A percentile compares a stretch with the other conserved stretches of the same genome.
These are phyloP conservation scores for Bicyclus anynana DNA, from an alignment of 1,140 invertebrate species.

Conservation along the genomic window DNA sequence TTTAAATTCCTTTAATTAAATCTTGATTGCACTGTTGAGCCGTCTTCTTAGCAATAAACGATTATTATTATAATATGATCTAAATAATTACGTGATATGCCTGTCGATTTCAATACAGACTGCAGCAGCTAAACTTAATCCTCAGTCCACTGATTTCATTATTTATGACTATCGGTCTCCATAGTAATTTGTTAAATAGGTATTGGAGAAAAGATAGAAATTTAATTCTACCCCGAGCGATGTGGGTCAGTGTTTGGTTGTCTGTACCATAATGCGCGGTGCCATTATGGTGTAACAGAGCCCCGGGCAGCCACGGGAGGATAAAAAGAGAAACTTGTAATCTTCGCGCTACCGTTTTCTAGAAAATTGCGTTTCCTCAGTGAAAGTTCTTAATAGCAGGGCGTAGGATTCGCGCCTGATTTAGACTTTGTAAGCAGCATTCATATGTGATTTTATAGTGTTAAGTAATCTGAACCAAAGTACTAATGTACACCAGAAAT, in stretches of 20 bases:
- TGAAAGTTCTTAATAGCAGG: conserved; percentile 68
- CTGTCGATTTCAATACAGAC: too few species aligned
- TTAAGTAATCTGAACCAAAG: background rate
- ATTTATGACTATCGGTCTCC: background rate
- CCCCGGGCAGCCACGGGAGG: conserved; percentile 52
- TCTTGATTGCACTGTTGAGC: too few species aligned
- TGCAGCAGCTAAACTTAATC: too few species aligned
- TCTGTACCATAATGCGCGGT: conserved; percentile 34
- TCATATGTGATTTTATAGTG: background rate
- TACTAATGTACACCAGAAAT: background rate
- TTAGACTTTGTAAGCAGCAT: conserved; percentile 12
- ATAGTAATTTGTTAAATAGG: background rate
- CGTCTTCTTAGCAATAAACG: too few species aligned
- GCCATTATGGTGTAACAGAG: conserved; percentile 58
- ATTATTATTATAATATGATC: too few species aligned
- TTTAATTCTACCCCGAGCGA: conserved; percentile 38
- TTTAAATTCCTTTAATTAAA: too few species aligned
- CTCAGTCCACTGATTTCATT: too few species aligned
- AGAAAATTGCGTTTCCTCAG: conserved; percentile 72
- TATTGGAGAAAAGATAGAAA: conserved; percentile 15
- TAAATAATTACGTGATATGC: too few species aligned
- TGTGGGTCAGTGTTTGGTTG: conserved; percentile 45
- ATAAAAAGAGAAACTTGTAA: conserved; percentile 66
- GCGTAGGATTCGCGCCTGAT: conserved; percentile 48
- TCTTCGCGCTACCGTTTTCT: conserved; percentile 73